These are phyloP conservation scores for Agelaius phoeniceus DNA, from an alignment of 2,113 vertebrate species.

Conservation along the genomic window DNA sequence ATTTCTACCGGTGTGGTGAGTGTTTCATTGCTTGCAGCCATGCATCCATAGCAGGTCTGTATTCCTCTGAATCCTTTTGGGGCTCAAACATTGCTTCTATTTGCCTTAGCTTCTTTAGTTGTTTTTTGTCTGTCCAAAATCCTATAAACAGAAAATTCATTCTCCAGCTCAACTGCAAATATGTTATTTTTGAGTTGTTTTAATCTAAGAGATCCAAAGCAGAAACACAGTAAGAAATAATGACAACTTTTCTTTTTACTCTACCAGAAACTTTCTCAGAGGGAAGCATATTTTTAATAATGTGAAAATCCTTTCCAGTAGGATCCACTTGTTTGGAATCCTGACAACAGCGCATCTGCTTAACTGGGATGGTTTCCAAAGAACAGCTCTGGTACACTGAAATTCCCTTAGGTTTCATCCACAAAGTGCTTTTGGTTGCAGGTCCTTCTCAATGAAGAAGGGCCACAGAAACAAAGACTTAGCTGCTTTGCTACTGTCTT, in stretches of 20 bases:
- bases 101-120: conserved; percentile 85
- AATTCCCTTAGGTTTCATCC: neutral
- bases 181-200: conserved; percentile 14
- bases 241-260: conserved; percentile 51
- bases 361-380: neutral
- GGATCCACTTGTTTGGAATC: conserved; percentile 42
- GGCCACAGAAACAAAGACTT: neutral
- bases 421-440: neutral
- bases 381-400: neutral
- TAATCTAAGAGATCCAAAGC: conserved; percentile 9
- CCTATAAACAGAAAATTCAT: conserved; percentile 74
- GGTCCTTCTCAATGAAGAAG: neutral
- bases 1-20: conserved; percentile 88
- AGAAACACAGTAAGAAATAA: conserved; percentile 37
- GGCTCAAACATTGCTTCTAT: conserved; percentile 83
- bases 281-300: conserved; percentile 37
- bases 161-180: conserved; percentile 2
- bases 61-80: conserved; percentile 67
- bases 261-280: conserved; percentile 40
- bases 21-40: conserved; percentile 86
- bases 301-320: conserved; percentile 36
- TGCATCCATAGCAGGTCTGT: conserved; percentile 77
- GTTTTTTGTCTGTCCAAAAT: conserved; percentile 87
- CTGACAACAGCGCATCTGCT: conserved; percentile 44
- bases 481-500: neutral